Evolutionary conservation across 2,888 invertebrate genomes (phyloP).

Genomic region (Lasioglossum morio): DNA sequence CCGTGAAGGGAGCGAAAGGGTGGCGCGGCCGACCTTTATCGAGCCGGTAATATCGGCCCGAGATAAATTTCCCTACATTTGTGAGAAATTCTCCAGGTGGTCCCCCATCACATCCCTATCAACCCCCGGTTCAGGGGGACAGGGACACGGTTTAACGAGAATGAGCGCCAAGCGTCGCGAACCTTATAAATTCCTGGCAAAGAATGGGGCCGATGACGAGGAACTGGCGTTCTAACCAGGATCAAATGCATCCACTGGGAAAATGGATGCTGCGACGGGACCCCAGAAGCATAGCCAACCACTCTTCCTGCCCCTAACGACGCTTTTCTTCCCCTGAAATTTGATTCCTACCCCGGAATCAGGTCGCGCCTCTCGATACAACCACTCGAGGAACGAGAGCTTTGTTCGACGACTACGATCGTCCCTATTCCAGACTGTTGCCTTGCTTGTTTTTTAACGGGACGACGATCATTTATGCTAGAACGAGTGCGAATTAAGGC

Average conservation of each 20-base stretch:
- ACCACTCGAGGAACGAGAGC: not conserved
- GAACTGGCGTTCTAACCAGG: constrained; percentile 25
- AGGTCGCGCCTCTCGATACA: not conserved
- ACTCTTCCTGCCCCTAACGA: not conserved
- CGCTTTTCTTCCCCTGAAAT: not conserved
- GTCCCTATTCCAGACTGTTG: not conserved
- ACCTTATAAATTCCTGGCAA: constrained; percentile 57
- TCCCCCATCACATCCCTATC: not conserved
- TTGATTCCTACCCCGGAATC: not conserved
- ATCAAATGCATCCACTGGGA: constrained; percentile 17
- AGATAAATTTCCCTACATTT: constrained; percentile 65
- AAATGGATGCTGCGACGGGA: constrained; percentile 27
- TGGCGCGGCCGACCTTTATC: constrained; percentile 50
- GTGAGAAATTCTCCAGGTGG: constrained; percentile 64
- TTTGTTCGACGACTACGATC: not conserved
- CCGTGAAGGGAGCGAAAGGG: constrained; percentile 31
- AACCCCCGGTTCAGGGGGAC: not conserved
- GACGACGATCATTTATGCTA: not conserved
- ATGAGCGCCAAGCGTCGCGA: constrained; percentile 44
- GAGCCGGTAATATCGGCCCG: constrained; percentile 59
- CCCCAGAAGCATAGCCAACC: not conserved
- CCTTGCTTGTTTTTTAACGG: not conserved
- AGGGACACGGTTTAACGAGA: constrained; percentile 49
- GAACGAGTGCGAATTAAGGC: not conserved
- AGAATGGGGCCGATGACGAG: constrained; percentile 46